Evolutionary conservation across 2,113 vertebrate species (phyloP), one percentile per base, ranked within the genome.

Genomic region (Centropus bengalensis): DNA sequence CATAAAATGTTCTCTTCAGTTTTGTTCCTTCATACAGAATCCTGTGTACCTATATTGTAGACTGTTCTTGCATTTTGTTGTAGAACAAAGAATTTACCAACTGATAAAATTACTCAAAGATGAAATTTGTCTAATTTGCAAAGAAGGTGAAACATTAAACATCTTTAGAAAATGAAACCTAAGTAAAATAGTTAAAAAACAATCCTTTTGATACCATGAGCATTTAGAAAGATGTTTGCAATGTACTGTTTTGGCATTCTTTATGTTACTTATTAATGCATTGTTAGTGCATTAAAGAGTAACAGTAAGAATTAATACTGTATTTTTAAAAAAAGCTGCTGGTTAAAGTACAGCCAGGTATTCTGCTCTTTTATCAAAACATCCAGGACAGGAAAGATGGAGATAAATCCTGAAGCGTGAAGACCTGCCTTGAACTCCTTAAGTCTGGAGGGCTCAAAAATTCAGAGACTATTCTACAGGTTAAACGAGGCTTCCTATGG

Each of bases 1-100:
- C 59, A 74, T 69, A 86, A 91, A 93, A 70, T 64, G 7, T 66
- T 93, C 42, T 89, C 51, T 92, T 13, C 33, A 86, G 59, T 88
- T 86, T 81, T 86, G 21, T 91, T 83, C 64, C 64, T 63, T 90
- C 52, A 42, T 90, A 81, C 38, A 86, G 82, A 95, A 69, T 81
- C 71, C 32, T 56, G 6, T 63, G 16, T 55, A 32, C 33, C 23
- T 52, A 30, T 66, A 38, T 60, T 83, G 45, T 47, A 49, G 12
- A 36, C 45, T 49, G 33, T 32, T 66, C 59, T 71, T 84, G n/a
- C n/a, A 67, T 30, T 68, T 84, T 44, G 62, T 49, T 22, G 36
- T 16, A 73, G 30, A 66, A 85, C 17, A 71, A n/a, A 6, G 36
- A 77, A 78, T 49, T 80, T 38, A 87, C 33, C 59, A 73, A 62